Conservation (phyloP, 2,113 vertebrate genomes). For the Cololabis saira region DNA sequence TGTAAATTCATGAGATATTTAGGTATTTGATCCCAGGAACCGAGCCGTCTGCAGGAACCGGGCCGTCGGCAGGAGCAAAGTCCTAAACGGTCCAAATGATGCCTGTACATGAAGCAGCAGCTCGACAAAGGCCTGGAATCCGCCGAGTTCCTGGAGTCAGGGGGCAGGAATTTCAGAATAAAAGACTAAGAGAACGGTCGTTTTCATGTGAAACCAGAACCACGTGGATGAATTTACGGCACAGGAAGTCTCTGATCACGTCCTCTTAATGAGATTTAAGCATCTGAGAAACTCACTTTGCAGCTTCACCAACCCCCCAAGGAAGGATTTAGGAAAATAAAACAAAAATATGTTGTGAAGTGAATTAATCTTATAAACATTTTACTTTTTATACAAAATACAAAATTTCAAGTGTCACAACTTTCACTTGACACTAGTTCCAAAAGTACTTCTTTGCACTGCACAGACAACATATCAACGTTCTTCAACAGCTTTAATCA, state of each 20-base stretch:
- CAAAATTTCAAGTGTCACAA: slow-evolving; percentile 73
- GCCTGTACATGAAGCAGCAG: slow-evolving; percentile 14
- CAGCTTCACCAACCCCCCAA: slow-evolving; percentile 2
- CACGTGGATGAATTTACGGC: slow-evolving; percentile 69
- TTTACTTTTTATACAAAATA: slow-evolving; percentile 83
- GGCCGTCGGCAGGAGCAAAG: slow-evolving; percentile 72
- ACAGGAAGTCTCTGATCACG: slow-evolving; percentile 56
- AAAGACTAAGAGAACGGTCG: too few species aligned
- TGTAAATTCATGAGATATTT: too few species aligned
- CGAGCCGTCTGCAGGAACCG: slow-evolving; percentile 71
- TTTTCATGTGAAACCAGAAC: slow-evolving; percentile 61
- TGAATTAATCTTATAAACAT: slow-evolving; percentile 61
- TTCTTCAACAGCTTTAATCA: slow-evolving; percentile 29
- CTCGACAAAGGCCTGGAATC: too few species aligned
- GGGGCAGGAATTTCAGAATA: slow-evolving; percentile 4
- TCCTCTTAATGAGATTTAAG: slow-evolving; percentile 57
- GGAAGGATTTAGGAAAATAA: too few species aligned
- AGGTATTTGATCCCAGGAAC: too few species aligned
- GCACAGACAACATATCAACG: slow-evolving; percentile 33
- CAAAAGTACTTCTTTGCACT: slow-evolving; percentile 39
- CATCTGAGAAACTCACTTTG: slow-evolving; percentile 48
- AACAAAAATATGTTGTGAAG: too few species aligned
- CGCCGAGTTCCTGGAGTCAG: too few species aligned
- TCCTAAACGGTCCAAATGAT: slow-evolving; percentile 75
- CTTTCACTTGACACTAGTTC: slow-evolving; percentile 42